These are phyloP conservation scores for Emmelina monodactyla DNA, from an alignment of 2,888 invertebrate species.

Conservation along the genomic window DNA sequence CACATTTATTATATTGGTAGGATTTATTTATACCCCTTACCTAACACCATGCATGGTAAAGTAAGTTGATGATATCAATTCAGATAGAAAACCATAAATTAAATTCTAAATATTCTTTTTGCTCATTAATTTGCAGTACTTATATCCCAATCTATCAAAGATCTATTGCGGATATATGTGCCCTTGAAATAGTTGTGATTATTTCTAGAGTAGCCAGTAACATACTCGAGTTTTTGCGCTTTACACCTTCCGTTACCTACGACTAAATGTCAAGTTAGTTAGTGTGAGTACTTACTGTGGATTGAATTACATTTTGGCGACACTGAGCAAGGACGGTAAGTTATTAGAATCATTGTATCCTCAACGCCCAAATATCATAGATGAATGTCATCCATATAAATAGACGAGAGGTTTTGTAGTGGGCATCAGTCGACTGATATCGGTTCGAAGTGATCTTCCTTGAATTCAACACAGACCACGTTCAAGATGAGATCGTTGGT, in stretches of 20 bases:
- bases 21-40: no score
- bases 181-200: background rate
- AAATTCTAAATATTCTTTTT: no score
- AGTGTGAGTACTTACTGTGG: no score
- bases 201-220: no score
- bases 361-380: constrained; percentile 30
- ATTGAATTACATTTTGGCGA: constrained; percentile 29
- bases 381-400: constrained; percentile 43
- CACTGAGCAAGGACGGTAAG: constrained; percentile 31
- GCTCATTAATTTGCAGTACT: no score
- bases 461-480: constrained; percentile 40
- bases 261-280: background rate
- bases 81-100: no score
- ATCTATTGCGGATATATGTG: background rate
- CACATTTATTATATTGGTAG: no score
- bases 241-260: background rate
- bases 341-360: constrained; percentile 24
- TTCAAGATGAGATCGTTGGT: constrained; percentile 46
- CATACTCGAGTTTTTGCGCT: background rate
- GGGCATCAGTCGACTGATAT: constrained; percentile 34
- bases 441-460: constrained; percentile 42
- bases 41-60: no score
- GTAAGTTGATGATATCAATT: no score
- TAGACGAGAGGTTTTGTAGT: constrained; percentile 25
- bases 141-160: no score